Evolutionary conservation across 1,140 invertebrate species (phyloP).

Genomic region (Paramacrobiotus metropolitanus): DNA sequence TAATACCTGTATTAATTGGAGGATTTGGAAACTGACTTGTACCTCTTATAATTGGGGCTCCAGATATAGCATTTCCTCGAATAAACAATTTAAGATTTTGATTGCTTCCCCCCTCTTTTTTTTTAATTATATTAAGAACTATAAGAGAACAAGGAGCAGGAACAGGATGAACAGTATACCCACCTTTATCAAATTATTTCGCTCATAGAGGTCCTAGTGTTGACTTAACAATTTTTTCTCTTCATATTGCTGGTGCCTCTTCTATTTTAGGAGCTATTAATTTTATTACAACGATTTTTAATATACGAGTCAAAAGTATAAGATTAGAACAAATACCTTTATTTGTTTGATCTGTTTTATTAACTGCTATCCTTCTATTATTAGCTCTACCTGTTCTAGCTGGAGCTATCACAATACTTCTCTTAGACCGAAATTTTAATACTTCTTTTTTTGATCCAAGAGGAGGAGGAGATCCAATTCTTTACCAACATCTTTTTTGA

Average conservation of each 20-base stretch:
- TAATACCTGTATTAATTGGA: conserved; percentile 49
- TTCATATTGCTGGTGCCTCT: conserved; percentile 38
- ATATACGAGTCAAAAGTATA: conserved; percentile 21
- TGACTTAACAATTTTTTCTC: conserved; percentile 38
- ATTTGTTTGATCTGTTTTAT: conserved; percentile 36
- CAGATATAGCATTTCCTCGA: conserved; percentile 48
- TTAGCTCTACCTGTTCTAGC: conserved; percentile 42
- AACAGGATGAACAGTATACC: conserved; percentile 38
- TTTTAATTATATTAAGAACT: conserved; percentile 30
- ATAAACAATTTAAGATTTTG: conserved; percentile 57
- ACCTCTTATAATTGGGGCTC: conserved; percentile 39
- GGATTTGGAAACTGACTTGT: conserved; percentile 52
- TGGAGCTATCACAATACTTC: conserved; percentile 42
- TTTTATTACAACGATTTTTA: conserved; percentile 26
- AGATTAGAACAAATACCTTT: conserved; percentile 29
- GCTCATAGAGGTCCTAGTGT: conserved; percentile 33
- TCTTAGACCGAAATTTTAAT: conserved; percentile 42
- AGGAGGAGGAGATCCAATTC: conserved; percentile 39
- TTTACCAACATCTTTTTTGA: conserved; percentile 53
- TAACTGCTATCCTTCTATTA: conserved; percentile 39
- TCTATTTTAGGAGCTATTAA: conserved; percentile 41
- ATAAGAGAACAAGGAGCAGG: conserved; percentile 35
- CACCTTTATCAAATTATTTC: conserved; percentile 32
- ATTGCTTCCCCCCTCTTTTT: conserved; percentile 34
- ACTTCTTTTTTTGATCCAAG: conserved; percentile 40